These are phyloP conservation scores for Todiramphus chloris DNA, from an alignment of 2,113 vertebrate species.

Conservation along the genomic window DNA sequence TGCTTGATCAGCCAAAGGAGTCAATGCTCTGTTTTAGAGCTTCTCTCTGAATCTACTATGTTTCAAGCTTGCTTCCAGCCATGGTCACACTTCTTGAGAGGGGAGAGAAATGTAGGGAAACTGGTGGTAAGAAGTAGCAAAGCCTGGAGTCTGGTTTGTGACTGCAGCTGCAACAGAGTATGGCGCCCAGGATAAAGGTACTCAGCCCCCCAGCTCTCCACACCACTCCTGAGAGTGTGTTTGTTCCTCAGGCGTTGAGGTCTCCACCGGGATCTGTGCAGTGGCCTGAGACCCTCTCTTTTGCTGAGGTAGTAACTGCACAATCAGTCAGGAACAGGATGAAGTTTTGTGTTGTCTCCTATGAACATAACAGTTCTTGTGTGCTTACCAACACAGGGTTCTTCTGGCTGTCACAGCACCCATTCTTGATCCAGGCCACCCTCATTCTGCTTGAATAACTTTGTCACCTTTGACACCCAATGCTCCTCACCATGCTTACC, in stretches of 20 bases:
- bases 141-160: background rate
- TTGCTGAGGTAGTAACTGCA: background rate
- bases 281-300: background rate
- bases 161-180: background rate
- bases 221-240: background rate
- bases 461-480: background rate
- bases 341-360: background rate
- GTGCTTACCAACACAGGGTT: background rate
- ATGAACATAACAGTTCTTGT: background rate
- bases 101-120: background rate
- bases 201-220: background rate
- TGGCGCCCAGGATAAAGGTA: background rate
- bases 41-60: background rate
- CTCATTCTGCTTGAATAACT: background rate
- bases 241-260: background rate
- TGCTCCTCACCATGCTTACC: background rate
- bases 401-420: background rate
- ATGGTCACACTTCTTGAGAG: background rate
- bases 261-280: background rate
- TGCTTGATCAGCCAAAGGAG: background rate
- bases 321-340: background rate
- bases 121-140: background rate
- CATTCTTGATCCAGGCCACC: background rate
- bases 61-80: background rate
- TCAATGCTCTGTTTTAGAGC: background rate